phyloP scores from a whole-genome alignment of 2,888 invertebrate genomes.

The Eristalis pertinax region DNA sequence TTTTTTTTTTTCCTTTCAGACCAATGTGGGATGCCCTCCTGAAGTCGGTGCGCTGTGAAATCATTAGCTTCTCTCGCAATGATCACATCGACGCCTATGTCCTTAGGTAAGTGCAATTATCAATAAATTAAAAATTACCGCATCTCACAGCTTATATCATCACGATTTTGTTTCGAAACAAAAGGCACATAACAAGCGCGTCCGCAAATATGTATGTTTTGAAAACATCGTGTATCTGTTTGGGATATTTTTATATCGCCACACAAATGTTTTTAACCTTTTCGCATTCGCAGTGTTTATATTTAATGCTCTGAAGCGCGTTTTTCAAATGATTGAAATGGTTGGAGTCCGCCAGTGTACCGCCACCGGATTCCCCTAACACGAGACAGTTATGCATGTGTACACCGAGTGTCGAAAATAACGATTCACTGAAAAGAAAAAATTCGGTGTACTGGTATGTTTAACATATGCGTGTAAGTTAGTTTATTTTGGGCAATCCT shows the following conservation, averaged over 20 bases:
- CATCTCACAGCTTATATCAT: not conserved
- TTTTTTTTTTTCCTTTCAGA: conserved; percentile 83
- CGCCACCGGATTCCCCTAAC: not conserved
- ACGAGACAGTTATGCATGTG: not conserved
- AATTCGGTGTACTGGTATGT: no score
- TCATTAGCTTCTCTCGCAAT: conserved; percentile 94
- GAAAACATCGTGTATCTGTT: conserved; percentile 15
- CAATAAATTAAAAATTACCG: not conserved
- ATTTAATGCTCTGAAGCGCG: conserved; percentile 15
- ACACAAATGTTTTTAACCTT: conserved; percentile 51
- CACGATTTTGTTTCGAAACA: not conserved
- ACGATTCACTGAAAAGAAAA: not conserved
- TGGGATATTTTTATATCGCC: conserved; percentile 43
- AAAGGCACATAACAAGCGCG: not conserved
- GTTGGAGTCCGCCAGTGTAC: conserved; percentile 23
- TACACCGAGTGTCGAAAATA: not conserved
- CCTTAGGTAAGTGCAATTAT: conserved; percentile 88
- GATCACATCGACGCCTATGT: conserved; percentile 97
- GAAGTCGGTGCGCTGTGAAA: conserved; percentile 95
- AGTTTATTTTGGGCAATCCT: no score
- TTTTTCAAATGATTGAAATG: conserved; percentile 13
- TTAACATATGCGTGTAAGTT: no score
- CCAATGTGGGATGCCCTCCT: conserved; percentile 92
- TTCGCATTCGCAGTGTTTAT: conserved; percentile 23
- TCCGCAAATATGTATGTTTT: conserved; percentile 16